Evolutionary conservation across 2,888 invertebrate genomes (phyloP).

Genomic region (Charanyca ferruginea): DNA sequence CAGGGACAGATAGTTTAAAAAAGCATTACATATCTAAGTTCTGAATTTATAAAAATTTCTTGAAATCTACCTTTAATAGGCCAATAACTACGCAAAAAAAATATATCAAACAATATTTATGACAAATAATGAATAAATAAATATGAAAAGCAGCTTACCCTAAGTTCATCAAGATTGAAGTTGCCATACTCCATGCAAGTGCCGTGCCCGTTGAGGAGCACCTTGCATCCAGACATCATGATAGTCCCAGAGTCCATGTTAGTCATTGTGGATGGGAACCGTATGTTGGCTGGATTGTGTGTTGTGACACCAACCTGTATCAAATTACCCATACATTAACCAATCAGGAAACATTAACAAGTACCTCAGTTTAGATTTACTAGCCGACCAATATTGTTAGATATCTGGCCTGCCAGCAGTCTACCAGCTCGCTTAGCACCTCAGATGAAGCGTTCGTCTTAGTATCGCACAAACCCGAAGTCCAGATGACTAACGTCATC

Average conservation of each 20-base stretch:
- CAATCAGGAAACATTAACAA: not conserved
- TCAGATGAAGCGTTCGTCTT: not conserved
- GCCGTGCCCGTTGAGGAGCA: constrained; percentile 98
- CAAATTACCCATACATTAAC: not conserved
- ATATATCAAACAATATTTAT: not conserved
- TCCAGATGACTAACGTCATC: not conserved
- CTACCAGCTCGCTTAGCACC: no score
- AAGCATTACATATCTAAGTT: no score
- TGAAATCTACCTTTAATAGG: no score
- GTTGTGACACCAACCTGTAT: constrained; percentile 96
- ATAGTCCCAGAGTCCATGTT: constrained; percentile 98
- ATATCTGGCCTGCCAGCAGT: not conserved
- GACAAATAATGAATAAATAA: no score
- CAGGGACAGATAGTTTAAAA: no score
- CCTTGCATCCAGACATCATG: constrained; percentile 99
- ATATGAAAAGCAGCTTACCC: constrained; percentile 85
- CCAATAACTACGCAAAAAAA: not conserved
- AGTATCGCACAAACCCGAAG: not conserved
- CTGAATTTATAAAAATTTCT: no score
- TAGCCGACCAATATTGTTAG: not conserved
- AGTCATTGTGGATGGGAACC: constrained; percentile 99
- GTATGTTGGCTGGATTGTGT: constrained; percentile 96
- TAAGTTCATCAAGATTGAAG: constrained; percentile 97
- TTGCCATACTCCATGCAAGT: constrained; percentile 97
- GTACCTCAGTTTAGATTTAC: not conserved